A percentile compares a stretch with the other conserved stretches of the same genome.
Conservation (phyloP, 2,797 vertebrate species). For the Okamejei kenojei region DNA sequence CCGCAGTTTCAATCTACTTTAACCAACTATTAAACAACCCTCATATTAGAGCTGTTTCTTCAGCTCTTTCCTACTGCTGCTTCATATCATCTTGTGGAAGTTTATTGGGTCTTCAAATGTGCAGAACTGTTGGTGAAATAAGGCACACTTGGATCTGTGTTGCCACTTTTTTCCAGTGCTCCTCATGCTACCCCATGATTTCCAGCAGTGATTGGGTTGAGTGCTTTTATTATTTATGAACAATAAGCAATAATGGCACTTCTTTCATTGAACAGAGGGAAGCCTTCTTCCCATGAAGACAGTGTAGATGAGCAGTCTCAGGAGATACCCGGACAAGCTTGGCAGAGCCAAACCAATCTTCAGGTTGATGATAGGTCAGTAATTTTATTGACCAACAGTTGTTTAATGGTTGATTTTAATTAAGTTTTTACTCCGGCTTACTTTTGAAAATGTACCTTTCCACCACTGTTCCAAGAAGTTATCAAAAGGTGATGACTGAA, state of each 20-base stretch:
- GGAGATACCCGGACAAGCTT: conserved; percentile 51
- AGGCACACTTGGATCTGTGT: too few species aligned
- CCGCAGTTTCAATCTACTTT: too few species aligned
- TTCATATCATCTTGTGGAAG: too few species aligned
- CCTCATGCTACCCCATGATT: too few species aligned
- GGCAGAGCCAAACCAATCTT: conserved; percentile 60
- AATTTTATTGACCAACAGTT: background rate
- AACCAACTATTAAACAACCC: too few species aligned
- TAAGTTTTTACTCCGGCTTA: background rate
- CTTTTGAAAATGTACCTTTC: background rate
- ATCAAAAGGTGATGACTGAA: background rate
- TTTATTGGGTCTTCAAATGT: too few species aligned
- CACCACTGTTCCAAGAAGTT: background rate
- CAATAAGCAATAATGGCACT: background rate
- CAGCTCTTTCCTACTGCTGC: too few species aligned
- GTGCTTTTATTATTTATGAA: background rate
- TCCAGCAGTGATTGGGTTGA: too few species aligned
- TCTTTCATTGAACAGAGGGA: conserved; percentile 44
- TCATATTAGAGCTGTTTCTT: too few species aligned
- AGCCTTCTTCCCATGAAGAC: conserved; percentile 46
- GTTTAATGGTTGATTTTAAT: background rate
- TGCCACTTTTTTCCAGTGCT: too few species aligned
- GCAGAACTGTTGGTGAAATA: too few species aligned
- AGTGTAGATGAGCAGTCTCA: conserved; percentile 51
- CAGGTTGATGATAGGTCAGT: conserved; percentile 57